Evolutionary conservation across 2,888 invertebrate species (phyloP), one percentile per base, ranked within the genome.

Genomic region (Furcula furcula): DNA sequence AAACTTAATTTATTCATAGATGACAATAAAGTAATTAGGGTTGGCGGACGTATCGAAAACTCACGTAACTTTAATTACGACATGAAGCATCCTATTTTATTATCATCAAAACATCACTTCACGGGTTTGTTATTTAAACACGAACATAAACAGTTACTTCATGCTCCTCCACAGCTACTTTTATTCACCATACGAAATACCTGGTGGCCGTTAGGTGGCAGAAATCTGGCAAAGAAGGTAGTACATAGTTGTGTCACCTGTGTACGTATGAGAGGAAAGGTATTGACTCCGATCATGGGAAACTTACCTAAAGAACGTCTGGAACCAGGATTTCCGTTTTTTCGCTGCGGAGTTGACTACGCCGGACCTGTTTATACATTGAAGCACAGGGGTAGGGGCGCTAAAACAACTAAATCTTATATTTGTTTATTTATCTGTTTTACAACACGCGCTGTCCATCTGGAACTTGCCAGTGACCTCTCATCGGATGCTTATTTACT

Each of bases 261-360:
- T 20, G 20, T n/a, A 6, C 20, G 20, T n/a, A n/a, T 20, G 20
- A 7, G 20, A 3, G 20, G 20, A n/a, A 20, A 20, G 20, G 3
- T n/a, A 1, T n/a, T 9, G 9, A n/a, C 1, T 3, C 20, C 20
- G 9, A n/a, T 20, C 20, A 23, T 29, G 22, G 22, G 34, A 2
- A 29, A 34, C 13, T 21, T 34, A 23, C 34, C 34, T 12, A 14
- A 11, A 3, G 22, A 27, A 18, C 21, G 34, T 7, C 5, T 34
- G 11, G 9, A 12, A 2, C n/a, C 29, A n/a, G 13, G 18, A 1
- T 23, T 13, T 25, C 29, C 25, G 2, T 34, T 34, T 2, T 7
- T 9, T 7, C 22, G 19, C 9, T 23, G 18, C 10, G 34, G 29
- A 1, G 30, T 35, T 1, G 34, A 35, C 6, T 35, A 35, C 15